A percentile compares a stretch with the other conserved stretches of the same genome.
These are phyloP conservation scores for Ameiurus melas DNA, from an alignment of 2,113 vertebrate species.

Conservation along the genomic window DNA sequence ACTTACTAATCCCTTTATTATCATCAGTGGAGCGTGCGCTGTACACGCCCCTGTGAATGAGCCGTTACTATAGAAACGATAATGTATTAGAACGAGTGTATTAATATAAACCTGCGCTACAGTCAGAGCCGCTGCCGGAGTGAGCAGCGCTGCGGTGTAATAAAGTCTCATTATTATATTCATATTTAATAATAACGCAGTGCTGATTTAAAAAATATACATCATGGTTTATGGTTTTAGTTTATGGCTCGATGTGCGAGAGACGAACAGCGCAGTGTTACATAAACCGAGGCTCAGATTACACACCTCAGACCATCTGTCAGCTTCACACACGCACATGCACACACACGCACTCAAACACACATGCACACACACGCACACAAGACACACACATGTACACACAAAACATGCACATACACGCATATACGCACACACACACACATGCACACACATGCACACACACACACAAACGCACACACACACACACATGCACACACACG, in stretches of 20 bases:
- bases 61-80: background rate
- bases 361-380: no score
- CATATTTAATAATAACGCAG: background rate
- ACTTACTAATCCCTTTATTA: no score
- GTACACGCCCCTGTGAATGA: background rate
- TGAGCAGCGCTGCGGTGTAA: background rate
- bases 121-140: background rate
- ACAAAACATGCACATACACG: background rate
- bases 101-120: background rate
- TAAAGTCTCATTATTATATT: background rate
- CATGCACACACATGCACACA: no score
- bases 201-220: background rate
- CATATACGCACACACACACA: no score
- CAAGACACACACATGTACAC: background rate
- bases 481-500: no score
- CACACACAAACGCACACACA: no score
- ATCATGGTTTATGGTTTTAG: background rate
- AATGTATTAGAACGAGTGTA: background rate
- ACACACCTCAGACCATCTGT: constrained; percentile 34
- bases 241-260: background rate
- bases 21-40: background rate
- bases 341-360: constrained; percentile 8
- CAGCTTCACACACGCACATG: background rate
- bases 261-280: background rate
- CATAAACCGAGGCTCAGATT: constrained; percentile 10